Percentiles rank a stretch among this genome's conserved stretches.
phyloP scores from a whole-genome alignment of 1,140 invertebrate genomes.

The Ooceraea biroi region DNA sequence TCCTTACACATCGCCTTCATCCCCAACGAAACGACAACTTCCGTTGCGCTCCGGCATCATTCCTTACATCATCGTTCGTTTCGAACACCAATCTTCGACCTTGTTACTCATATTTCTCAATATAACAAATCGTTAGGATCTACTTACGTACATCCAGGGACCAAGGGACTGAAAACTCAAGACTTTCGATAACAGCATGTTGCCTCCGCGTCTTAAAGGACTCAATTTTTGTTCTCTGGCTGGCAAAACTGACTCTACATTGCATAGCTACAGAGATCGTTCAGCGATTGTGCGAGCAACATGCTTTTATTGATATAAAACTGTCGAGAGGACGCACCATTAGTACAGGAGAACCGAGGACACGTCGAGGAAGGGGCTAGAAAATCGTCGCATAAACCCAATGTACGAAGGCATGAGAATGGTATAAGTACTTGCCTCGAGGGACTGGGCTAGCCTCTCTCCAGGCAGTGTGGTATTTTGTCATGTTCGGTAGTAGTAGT shows the following conservation, averaged over 20 bases:
- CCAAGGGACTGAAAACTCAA: constrained; percentile 73
- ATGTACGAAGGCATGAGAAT: constrained; percentile 81
- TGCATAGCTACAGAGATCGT: background rate
- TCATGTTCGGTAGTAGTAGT: constrained; percentile 87
- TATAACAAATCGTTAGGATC: constrained; percentile 30
- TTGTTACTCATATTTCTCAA: constrained; percentile 40
- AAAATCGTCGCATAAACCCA: constrained; percentile 82
- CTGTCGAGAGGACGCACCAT: constrained; percentile 73
- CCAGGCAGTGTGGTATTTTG: constrained; percentile 86
- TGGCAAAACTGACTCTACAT: background rate
- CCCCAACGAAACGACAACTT: constrained; percentile 55
- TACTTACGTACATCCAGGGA: constrained; percentile 69
- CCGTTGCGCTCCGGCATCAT: constrained; percentile 48
- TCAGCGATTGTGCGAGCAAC: constrained; percentile 70
- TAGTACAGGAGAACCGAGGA: constrained; percentile 72
- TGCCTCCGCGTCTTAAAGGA: constrained; percentile 61
- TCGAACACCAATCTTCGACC: constrained; percentile 32
- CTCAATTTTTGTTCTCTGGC: constrained; percentile 5
- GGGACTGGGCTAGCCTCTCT: constrained; percentile 86
- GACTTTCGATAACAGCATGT: constrained; percentile 77
- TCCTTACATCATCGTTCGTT: constrained; percentile 10
- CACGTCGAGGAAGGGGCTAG: constrained; percentile 77
- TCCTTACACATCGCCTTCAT: constrained; percentile 48
- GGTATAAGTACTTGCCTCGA: constrained; percentile 86
- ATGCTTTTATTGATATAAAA: constrained; percentile 75